Conservation (phyloP, 1,140 invertebrate genomes). For the Plectrocnemia conspersa region DNA sequence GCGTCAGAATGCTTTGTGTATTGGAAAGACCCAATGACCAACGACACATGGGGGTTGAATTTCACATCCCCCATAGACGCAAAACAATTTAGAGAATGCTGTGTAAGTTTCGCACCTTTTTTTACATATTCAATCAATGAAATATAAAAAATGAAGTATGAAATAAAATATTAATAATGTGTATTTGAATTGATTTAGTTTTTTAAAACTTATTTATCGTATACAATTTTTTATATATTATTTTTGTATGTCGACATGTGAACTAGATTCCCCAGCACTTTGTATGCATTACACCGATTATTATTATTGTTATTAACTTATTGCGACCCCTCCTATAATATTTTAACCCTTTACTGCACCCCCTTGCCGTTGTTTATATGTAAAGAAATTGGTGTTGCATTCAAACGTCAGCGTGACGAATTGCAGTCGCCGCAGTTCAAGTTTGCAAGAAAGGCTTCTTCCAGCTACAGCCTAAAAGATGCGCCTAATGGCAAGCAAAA, state of each 20-base stretch:
- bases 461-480: slow-evolving; percentile 90
- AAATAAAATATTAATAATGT: neutral
- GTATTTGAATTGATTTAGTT: neutral
- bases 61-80: slow-evolving; percentile 96
- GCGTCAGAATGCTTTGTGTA: slow-evolving; percentile 98
- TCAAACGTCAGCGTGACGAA: slow-evolving; percentile 57
- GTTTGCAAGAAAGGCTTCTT: slow-evolving; percentile 94
- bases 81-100: slow-evolving; percentile 94
- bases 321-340: neutral
- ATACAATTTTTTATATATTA: neutral
- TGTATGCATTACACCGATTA: neutral
- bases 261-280: slow-evolving; percentile 2
- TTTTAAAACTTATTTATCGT: neutral
- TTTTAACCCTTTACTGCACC: slow-evolving; percentile 7
- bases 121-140: neutral
- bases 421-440: slow-evolving; percentile 95
- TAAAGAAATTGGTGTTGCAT: slow-evolving; percentile 35
- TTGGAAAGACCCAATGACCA: slow-evolving; percentile 95
- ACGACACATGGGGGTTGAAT: slow-evolving; percentile 97
- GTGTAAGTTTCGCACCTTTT: slow-evolving; percentile 68
- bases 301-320: too few species aligned
- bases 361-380: slow-evolving; percentile 33
- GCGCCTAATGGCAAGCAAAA: slow-evolving; percentile 83
- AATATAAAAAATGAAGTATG: neutral
- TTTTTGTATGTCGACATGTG: neutral